These are phyloP conservation scores for Xestia c-nigrum DNA, from an alignment of 2,888 invertebrate species.

Conservation along the genomic window DNA sequence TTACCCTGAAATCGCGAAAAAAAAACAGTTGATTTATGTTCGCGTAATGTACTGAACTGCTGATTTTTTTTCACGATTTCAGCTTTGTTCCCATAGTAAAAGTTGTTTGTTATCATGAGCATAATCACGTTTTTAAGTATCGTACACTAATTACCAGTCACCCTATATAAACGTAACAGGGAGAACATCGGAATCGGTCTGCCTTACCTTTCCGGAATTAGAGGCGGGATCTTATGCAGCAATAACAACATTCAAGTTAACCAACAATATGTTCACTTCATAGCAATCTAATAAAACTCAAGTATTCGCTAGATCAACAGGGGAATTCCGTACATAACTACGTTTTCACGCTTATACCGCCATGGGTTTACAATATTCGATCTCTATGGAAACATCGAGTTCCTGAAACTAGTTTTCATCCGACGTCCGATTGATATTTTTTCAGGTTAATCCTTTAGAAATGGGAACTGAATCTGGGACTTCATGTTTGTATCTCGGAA, in stretches of 20 bases:
- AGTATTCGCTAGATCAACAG: background rate
- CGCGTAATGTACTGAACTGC: too few species aligned
- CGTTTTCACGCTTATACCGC: background rate
- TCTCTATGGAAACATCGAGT: background rate
- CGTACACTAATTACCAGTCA: too few species aligned
- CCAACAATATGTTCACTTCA: background rate
- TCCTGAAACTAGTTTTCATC: slow-evolving; percentile 6
- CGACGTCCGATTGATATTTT: background rate
- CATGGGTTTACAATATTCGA: background rate
- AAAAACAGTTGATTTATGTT: too few species aligned
- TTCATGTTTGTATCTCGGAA: background rate
- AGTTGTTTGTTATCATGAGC: too few species aligned
- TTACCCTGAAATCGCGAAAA: too few species aligned
- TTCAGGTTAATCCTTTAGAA: background rate
- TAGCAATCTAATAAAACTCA: background rate
- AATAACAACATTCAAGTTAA: background rate
- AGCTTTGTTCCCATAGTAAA: too few species aligned
- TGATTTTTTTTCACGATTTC: too few species aligned
- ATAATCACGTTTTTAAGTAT: too few species aligned
- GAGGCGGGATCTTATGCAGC: background rate
- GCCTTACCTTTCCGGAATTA: background rate
- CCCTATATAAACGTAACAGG: too few species aligned
- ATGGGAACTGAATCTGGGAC: background rate
- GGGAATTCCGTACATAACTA: background rate
- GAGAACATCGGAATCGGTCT: background rate